A percentile compares a stretch with the other conserved stretches of the same genome.
Conservation (phyloP, 2,113 vertebrate species). For the Apteryx owenii region DNA sequence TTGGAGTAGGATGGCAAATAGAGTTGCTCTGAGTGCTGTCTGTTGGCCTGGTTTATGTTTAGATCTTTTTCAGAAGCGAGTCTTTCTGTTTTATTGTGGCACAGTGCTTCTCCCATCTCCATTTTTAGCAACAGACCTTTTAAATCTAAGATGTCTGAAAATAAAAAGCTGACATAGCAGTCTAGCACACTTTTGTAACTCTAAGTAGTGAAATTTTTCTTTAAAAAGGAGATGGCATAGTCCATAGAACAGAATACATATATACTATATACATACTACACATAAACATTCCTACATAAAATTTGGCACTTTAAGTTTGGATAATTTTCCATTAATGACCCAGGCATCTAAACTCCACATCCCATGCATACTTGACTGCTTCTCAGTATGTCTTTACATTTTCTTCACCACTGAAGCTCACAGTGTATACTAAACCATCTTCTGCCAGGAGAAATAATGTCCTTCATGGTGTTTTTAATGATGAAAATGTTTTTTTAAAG, state of each 20-base stretch:
- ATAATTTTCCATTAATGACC: not conserved
- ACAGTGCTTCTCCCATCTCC: not conserved
- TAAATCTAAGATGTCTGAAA: not conserved
- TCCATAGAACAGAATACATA: not conserved
- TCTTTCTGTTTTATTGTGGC: not conserved
- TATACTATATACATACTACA: not conserved
- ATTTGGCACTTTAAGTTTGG: not conserved
- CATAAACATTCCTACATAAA: not conserved
- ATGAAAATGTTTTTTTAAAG: not conserved
- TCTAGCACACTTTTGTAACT: not conserved
- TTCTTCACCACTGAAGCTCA: constrained; percentile 14
- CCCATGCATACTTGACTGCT: not conserved
- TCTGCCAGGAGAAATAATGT: constrained; percentile 31
- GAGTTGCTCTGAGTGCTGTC: not conserved
- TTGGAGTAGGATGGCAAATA: not conserved
- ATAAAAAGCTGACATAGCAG: not conserved
- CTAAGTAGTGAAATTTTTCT: not conserved
- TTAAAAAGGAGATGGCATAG: not conserved
- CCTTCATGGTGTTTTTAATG: constrained; percentile 12
- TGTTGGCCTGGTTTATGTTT: not conserved
- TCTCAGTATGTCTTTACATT: not conserved
- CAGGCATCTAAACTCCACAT: not conserved
- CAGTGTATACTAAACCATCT: not conserved
- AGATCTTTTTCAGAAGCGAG: not conserved
- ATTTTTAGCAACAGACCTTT: not conserved